These are phyloP conservation scores for Parotia lawesii DNA, from an alignment of 2,113 vertebrate species.

Conservation along the genomic window DNA sequence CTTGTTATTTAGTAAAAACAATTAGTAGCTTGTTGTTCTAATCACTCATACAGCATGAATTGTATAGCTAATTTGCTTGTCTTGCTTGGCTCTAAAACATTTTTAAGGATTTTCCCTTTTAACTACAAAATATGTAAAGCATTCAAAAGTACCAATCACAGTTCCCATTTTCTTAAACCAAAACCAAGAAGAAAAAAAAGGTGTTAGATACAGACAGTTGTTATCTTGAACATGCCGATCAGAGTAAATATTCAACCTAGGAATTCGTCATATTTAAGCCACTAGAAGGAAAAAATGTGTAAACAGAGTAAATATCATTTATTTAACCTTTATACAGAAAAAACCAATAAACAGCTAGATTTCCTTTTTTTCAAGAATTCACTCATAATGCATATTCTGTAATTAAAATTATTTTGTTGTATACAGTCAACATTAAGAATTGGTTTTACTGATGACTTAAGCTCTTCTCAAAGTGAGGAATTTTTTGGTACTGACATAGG, in stretches of 20 bases:
- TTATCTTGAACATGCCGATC: slow-evolving; percentile 17
- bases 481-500: neutral
- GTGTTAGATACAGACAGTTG: neutral
- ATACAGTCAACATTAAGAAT: neutral
- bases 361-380: neutral
- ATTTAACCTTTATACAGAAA: neutral
- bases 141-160: slow-evolving; percentile 44
- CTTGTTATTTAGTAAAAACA: slow-evolving; percentile 28
- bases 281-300: slow-evolving; percentile 1
- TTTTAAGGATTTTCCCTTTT: neutral
- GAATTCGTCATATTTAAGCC: slow-evolving; percentile 4
- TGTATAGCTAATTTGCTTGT: slow-evolving; percentile 28
- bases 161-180: slow-evolving; percentile 44
- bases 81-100: neutral
- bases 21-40: slow-evolving; percentile 29
- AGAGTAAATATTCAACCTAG: neutral
- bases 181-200: slow-evolving; percentile 39
- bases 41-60: slow-evolving; percentile 23
- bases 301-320: neutral
- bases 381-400: neutral
- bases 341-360: neutral
- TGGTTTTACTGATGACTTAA: neutral
- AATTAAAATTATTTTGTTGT: neutral
- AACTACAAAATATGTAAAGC: slow-evolving; percentile 53
- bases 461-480: neutral